Conservation (phyloP, 2,888 invertebrate genomes). For the Epinotia bilunana region DNA sequence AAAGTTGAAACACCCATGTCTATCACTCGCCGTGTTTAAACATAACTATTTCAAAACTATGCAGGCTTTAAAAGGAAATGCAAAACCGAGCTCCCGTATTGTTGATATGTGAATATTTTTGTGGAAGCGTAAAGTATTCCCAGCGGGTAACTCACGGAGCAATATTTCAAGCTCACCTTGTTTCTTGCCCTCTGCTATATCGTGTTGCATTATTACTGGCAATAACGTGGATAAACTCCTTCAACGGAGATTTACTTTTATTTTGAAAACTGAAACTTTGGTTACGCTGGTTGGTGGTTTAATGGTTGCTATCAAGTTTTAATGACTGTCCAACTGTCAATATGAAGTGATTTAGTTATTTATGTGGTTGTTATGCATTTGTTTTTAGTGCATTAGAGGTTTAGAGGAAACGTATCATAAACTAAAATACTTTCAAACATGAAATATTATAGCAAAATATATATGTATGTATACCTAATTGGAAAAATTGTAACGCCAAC, state of each 20-base stretch:
- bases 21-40: too few relatives aligned
- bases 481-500: too few relatives aligned
- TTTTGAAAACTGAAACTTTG: conserved; percentile 36
- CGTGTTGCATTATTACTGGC: conserved; percentile 61
- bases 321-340: conserved; percentile 11
- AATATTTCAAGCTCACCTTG: conserved; percentile 69
- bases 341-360: not conserved
- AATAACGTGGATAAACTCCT: conserved; percentile 54
- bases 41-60: not conserved
- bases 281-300: conserved; percentile 8
- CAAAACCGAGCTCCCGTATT: conserved; percentile 17
- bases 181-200: conserved; percentile 64
- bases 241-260: conserved; percentile 34
- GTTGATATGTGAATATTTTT: conserved; percentile 48
- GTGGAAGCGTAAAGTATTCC: conserved; percentile 55
- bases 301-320: conserved; percentile 9
- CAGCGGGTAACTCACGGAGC: conserved; percentile 52
- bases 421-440: not conserved
- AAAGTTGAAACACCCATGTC: too few relatives aligned
- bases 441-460: not conserved
- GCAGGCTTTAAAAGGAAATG: conserved; percentile 7
- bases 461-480: not conserved
- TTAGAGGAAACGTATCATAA: not conserved
- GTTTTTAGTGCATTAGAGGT: not conserved
- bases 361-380: not conserved